Percentiles rank a stretch among this genome's conserved stretches.
Conservation (phyloP, 2,113 vertebrate genomes). For the Scomber scombrus region DNA sequence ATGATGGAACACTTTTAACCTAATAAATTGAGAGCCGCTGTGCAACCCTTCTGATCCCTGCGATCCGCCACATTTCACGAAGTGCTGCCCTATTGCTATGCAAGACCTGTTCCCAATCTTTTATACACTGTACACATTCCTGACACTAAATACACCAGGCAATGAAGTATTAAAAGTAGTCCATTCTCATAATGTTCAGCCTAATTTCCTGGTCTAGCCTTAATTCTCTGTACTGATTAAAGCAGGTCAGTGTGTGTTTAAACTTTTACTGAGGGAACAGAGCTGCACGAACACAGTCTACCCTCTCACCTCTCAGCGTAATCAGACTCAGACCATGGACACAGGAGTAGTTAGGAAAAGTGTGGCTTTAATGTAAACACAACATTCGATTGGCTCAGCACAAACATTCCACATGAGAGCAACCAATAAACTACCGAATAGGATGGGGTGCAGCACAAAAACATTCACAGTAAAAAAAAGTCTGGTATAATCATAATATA, state of each 20-base stretch:
- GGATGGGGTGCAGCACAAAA: conserved; percentile 83
- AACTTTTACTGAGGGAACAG: conserved; percentile 14
- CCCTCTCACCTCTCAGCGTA: conserved; percentile 12
- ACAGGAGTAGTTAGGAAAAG: conserved; percentile 83
- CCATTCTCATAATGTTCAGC: conserved; percentile 70
- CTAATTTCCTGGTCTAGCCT: conserved; percentile 70
- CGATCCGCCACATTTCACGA: conserved; percentile 64
- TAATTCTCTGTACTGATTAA: conserved; percentile 58
- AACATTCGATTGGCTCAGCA: conserved; percentile 87
- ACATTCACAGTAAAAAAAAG: conserved; percentile 87
- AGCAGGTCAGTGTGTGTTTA: conserved; percentile 45
- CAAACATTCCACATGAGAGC: conserved; percentile 87
- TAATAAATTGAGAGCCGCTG: conserved; percentile 77
- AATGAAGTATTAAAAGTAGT: conserved; percentile 67
- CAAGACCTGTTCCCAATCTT: conserved; percentile 66
- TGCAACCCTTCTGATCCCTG: conserved; percentile 67
- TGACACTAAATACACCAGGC: conserved; percentile 60
- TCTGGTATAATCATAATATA: conserved; percentile 85
- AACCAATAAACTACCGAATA: conserved; percentile 85
- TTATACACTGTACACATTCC: conserved; percentile 38
- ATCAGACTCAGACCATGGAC: conserved; percentile 57
- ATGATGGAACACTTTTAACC: conserved; percentile 83
- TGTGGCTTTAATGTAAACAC: conserved; percentile 87
- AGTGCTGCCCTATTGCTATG: conserved; percentile 58
- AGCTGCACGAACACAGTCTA: not conserved